Base-by-base conservation (phyloP, 2,888 invertebrate species). In the Exocentrus adspersus region DNA sequence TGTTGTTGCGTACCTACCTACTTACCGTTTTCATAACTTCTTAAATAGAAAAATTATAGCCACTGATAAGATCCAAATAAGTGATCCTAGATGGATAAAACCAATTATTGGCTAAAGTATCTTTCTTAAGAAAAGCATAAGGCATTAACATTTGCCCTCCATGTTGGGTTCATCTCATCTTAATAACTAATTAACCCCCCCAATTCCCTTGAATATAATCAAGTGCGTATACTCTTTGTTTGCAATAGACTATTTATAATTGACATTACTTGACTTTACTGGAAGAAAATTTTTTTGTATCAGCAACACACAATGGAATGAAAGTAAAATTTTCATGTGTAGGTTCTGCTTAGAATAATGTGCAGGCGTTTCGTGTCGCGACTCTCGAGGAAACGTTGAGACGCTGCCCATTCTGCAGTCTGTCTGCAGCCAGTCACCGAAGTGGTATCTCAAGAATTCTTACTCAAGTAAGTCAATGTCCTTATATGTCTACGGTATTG, bases 371-470 rank as follows among this genome's bases (percentile, higher is more conserved):
- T 32, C 19, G 37, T 32, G 32, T 20, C 37, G 19, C 51, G 37
- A 17, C n/a, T n/a, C n/a, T n/a, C n/a, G n/a, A n/a, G n/a, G n/a
- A n/a, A n/a, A n/a, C n/a, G n/a, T n/a, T 10, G n/a, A 51, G 51
- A 51, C 30, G 32, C 19, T 51, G 19, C 32, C 51, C 37, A 51
- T 28, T 53, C 53, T 53, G 41, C 41, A 53, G 53, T 53, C 42
- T 53, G 52, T 20, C 41, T 16, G 53, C 42, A 37, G 20, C 53
- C 21, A 53, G 53, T 53, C 53, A 53, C 30, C 53, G 41, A 14
- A 42, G 53, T 53, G 53, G 53, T 53, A 53, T 53, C 53, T 53
- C 53, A 53, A 53, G 53, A 53, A 53, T 53, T 42, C 42, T 53
- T 19, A 10, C 19, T 51, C 51, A 32, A 20, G 53, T 53, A 53